A percentile compares a stretch with the other conserved stretches of the same genome.
Conservation (phyloP, 2,113 vertebrate species). For the Ahaetulla prasina region DNA sequence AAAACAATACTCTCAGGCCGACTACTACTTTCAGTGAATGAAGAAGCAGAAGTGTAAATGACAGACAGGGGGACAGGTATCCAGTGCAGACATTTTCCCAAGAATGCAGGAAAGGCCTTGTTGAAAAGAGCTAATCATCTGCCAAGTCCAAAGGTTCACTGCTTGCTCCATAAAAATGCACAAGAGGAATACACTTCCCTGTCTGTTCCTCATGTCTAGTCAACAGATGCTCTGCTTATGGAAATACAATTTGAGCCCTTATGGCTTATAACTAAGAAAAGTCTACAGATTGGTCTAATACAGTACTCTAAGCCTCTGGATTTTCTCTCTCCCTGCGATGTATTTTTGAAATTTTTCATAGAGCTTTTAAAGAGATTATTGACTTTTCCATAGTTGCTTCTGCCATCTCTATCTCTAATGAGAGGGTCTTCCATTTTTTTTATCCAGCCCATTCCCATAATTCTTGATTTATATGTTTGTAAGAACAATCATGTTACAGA, state of each 20-base stretch:
- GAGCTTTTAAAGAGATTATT: neutral
- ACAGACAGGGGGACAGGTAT: neutral
- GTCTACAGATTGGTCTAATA: neutral
- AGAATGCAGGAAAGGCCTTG: neutral
- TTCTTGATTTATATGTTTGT: neutral
- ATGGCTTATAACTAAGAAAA: neutral
- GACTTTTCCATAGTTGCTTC: neutral
- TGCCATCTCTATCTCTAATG: neutral
- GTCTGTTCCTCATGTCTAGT: neutral
- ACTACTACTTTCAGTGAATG: neutral
- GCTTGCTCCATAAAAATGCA: neutral
- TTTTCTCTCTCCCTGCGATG: neutral
- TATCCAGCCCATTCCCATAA: neutral
- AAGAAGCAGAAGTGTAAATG: neutral
- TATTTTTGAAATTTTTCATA: neutral
- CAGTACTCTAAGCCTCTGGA: neutral
- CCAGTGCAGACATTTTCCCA: neutral
- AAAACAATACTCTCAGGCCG: neutral
- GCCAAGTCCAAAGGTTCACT: neutral
- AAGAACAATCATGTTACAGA: neutral
- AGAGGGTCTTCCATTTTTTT: too few relatives aligned
- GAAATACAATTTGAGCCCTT: neutral
- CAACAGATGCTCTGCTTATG: neutral
- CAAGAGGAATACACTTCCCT: too few relatives aligned
- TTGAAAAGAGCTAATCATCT: neutral